Evolutionary conservation across 92 coral and sea anemone genomes (phyloP).

Genomic region (Heteractis magnifica): DNA sequence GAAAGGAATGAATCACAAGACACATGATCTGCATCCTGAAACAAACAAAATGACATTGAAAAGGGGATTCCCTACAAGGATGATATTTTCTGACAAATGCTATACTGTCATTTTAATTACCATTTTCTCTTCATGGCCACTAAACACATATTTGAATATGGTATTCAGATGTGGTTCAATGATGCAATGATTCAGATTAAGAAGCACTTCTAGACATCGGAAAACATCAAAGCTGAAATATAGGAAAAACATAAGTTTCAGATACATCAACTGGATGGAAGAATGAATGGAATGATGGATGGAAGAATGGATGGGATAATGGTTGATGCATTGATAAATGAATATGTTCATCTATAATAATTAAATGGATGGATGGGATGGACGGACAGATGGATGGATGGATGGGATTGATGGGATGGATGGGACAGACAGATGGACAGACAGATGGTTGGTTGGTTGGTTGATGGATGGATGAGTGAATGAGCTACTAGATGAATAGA

Average conservation of each 20-base stretch:
- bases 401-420: background rate
- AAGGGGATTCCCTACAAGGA: too few relatives aligned
- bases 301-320: background rate
- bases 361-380: background rate
- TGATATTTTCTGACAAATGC: background rate
- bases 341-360: background rate
- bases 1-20: too few relatives aligned
- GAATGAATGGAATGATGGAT: background rate
- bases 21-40: background rate
- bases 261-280: background rate
- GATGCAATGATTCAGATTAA: slow-evolving; percentile 65
- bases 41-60: background rate
- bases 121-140: slow-evolving; percentile 46
- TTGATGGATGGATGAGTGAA: background rate
- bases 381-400: background rate
- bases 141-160: slow-evolving; percentile 30
- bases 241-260: background rate
- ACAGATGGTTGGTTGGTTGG: background rate
- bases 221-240: slow-evolving; percentile 30
- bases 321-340: background rate
- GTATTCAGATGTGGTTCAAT: slow-evolving; percentile 66
- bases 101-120: background rate
- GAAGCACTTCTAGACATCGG: slow-evolving; percentile 53
- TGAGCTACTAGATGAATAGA: background rate
- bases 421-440: background rate